phyloP scores from a whole-genome alignment of 1,140 invertebrate genomes.

The Mactra quadrangularis region DNA sequence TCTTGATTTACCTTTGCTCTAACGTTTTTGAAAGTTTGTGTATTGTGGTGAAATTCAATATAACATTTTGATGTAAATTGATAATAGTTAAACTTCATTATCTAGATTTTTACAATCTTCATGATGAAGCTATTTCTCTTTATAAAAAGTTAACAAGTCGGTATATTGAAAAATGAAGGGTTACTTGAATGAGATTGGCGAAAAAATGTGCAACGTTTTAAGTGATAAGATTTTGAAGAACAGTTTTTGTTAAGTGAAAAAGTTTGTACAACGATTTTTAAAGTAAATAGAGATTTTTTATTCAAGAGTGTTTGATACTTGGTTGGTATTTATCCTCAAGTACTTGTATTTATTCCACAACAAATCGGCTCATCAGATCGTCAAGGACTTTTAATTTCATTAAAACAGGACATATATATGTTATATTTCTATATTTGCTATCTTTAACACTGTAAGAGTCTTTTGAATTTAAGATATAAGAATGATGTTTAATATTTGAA shows the following conservation, averaged over 20 bases:
- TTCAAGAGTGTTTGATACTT: no score
- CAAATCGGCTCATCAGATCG: no score
- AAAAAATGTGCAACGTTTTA: constrained; percentile 57
- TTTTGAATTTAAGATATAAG: no score
- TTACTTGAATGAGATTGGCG: constrained; percentile 34
- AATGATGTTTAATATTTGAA: no score
- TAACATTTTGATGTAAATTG: constrained; percentile 52
- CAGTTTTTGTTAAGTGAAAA: constrained; percentile 11
- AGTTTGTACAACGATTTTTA: constrained; percentile 43
- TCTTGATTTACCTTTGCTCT: constrained; percentile 18
- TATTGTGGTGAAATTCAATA: constrained; percentile 29
- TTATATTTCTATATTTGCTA: no score
- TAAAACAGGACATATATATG: no score
- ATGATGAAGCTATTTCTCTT: constrained; percentile 52
- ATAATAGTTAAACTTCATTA: constrained; percentile 57
- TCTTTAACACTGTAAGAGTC: no score
- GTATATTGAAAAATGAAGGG: constrained; percentile 38
- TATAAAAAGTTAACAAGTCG: constrained; percentile 49
- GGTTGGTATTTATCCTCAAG: no score
- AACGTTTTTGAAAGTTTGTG: constrained; percentile 5
- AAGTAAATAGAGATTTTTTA: constrained; percentile 26
- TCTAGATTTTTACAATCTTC: constrained; percentile 56
- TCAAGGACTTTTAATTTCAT: no score
- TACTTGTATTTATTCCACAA: no score
- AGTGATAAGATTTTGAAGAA: constrained; percentile 50